Evolutionary conservation across 2,888 invertebrate genomes (phyloP), one percentile per base, ranked within the genome.

Genomic region (Nomada lathburiana): DNA sequence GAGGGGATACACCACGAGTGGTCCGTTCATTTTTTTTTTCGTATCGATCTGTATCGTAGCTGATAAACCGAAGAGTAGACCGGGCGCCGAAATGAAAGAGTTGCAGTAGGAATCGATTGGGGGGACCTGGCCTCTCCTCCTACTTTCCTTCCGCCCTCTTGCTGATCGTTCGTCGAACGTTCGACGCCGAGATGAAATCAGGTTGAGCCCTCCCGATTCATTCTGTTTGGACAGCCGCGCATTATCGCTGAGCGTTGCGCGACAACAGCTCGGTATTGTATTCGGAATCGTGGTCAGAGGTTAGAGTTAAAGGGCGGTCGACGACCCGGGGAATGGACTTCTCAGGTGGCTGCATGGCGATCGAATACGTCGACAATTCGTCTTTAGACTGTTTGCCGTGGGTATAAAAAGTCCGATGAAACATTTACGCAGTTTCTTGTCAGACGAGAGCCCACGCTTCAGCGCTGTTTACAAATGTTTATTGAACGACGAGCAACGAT

Each of bases 131-230:
- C 36, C 63, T 26, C 20, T 64, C n/a, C 5, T 11, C 26, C 64
- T 26, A 47, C 47, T 64, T 13, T 20, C 11, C 11, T 55, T 23
- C 23, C 11, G 20, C 55, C 13, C 20, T 63, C 44, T 42, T 7
- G 13, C 20, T 53, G 86, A 85, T 83, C 23, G 65, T 64, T 55
- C 67, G 26, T 29, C 23, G 47, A 74, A 59, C 76, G 83, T 77
- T 83, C 64, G 76, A 63, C 44, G 69, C 52, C 59, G 78, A 82
- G 87, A 87, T 83, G 86, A 76, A 77, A 81, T 73, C 80, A 81
- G 76, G 73, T 85, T 67, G 81, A 77, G 60, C 71, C 69, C 47
- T 47, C 44, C 59, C 84, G 77, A 77, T 77, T 85, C 81, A 71
- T 78, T 67, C 78, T 70, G 76, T 72, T 79, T 74, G 78, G 85